These are phyloP conservation scores for Drosophila barbarae DNA, from an alignment of 2,888 invertebrate species.

Conservation along the genomic window DNA sequence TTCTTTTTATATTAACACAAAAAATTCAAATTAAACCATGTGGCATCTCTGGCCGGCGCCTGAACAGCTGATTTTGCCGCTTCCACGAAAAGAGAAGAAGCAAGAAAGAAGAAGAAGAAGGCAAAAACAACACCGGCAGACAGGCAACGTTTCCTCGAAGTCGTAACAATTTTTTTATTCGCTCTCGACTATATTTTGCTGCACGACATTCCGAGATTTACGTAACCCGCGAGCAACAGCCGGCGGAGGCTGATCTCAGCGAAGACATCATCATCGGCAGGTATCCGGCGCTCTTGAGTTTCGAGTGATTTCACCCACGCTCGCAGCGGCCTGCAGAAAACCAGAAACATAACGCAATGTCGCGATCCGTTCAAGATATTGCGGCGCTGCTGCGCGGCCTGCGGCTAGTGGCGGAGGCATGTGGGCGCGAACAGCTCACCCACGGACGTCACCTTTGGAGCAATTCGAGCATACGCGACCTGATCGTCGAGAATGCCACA, in stretches of 20 bases:
- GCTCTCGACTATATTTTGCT: neutral
- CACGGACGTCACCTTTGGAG: conserved; percentile 83
- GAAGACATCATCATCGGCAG: conserved; percentile 3
- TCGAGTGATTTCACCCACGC: conserved; percentile 11
- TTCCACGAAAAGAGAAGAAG: neutral
- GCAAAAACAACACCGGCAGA: neutral
- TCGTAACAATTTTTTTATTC: conserved; percentile 1
- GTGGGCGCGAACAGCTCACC: conserved; percentile 84
- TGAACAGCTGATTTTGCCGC: conserved; percentile 13
- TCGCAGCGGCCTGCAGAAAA: neutral
- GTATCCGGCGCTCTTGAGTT: conserved; percentile 1
- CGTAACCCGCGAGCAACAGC: conserved; percentile 3
- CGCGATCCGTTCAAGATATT: conserved; percentile 82
- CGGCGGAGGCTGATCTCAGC: conserved; percentile 11
- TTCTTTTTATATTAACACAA: no score
- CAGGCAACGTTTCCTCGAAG: neutral
- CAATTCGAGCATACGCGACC: conserved; percentile 85
- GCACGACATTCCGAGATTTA: conserved; percentile 6
- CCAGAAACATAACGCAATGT: conserved; percentile 71
- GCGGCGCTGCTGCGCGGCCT: conserved; percentile 85
- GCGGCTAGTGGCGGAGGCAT: conserved; percentile 85
- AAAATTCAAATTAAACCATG: no score
- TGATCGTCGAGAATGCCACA: conserved; percentile 71
- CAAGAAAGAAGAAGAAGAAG: neutral
- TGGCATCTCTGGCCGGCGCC: neutral